Evolutionary conservation across 1,140 invertebrate genomes (phyloP).

Genomic region (Atta colombica): DNA sequence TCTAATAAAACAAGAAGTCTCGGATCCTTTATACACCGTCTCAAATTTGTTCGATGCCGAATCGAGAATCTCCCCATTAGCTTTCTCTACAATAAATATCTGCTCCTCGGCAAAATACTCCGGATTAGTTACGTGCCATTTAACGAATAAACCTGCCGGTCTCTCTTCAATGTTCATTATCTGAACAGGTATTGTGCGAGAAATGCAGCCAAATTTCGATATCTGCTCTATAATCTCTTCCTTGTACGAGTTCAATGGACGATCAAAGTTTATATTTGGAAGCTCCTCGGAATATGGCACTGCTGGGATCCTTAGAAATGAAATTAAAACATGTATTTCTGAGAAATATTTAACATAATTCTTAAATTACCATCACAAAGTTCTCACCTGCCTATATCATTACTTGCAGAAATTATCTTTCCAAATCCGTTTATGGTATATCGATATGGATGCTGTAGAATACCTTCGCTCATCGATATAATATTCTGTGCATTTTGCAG

Average conservation of each 20-base stretch:
- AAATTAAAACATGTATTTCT: neutral
- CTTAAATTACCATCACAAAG: neutral
- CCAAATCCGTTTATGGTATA: constrained; percentile 47
- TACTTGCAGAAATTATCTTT: constrained; percentile 39
- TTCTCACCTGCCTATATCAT: constrained; percentile 48
- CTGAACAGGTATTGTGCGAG: constrained; percentile 69
- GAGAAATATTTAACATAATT: neutral
- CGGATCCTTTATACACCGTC: constrained; percentile 72
- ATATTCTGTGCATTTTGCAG: constrained; percentile 67
- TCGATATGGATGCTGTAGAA: constrained; percentile 56
- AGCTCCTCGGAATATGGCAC: constrained; percentile 49
- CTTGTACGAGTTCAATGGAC: neutral
- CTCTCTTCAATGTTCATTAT: constrained; percentile 74
- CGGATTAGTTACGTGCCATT: constrained; percentile 74
- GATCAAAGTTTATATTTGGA: constrained; percentile 45
- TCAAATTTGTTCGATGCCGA: constrained; percentile 63
- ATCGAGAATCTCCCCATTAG: constrained; percentile 67
- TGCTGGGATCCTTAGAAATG: constrained; percentile 44
- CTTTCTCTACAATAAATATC: constrained; percentile 73
- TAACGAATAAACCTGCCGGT: constrained; percentile 72
- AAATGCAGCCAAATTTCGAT: constrained; percentile 35
- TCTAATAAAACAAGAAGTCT: constrained; percentile 72
- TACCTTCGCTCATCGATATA: constrained; percentile 59
- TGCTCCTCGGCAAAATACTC: constrained; percentile 74
- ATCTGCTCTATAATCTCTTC: constrained; percentile 43